These are phyloP conservation scores for Osmoderma eremita DNA, from an alignment of 2,888 invertebrate genomes.

Conservation along the genomic window DNA sequence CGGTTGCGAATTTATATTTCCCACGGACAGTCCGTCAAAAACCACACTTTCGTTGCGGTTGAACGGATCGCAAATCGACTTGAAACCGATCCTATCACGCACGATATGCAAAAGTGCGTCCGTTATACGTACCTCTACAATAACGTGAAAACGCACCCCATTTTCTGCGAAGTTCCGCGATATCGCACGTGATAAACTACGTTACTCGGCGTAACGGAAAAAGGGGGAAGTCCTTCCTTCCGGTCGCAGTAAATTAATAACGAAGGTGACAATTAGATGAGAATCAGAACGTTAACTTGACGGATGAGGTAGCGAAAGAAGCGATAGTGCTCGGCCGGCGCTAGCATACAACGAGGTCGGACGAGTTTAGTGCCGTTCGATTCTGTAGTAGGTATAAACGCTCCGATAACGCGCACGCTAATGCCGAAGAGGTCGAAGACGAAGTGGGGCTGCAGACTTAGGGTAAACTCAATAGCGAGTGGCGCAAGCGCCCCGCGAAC, in stretches of 20 bases:
- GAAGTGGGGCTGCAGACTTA: slow-evolving; percentile 61
- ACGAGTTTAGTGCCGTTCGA: slow-evolving; percentile 27
- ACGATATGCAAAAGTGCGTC: too few species aligned
- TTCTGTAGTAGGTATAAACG: slow-evolving; percentile 14
- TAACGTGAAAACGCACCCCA: too few species aligned
- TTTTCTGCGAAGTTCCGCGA: slow-evolving; percentile 1
- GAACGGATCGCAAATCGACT: background rate
- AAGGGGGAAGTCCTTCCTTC: background rate
- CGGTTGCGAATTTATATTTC: background rate
- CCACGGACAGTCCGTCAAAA: background rate
- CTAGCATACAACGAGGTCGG: too few species aligned
- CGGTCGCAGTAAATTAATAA: slow-evolving; percentile 53
- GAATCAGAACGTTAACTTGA: slow-evolving; percentile 58
- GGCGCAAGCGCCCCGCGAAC: slow-evolving; percentile 63
- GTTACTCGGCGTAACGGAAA: too few species aligned
- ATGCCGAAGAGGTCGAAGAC: slow-evolving; percentile 59
- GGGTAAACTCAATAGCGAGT: slow-evolving; percentile 62
- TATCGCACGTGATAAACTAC: slow-evolving; percentile 17
- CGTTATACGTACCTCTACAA: too few species aligned
- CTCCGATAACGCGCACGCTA: slow-evolving; percentile 43
- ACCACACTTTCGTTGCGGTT: background rate
- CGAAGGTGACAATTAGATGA: slow-evolving; percentile 56
- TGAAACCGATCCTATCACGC: too few species aligned
- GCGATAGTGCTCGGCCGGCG: slow-evolving; percentile 46
- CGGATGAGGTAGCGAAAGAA: slow-evolving; percentile 44